Conservation (phyloP, 2,888 invertebrate species). For the Nemapogon koenigi region DNA sequence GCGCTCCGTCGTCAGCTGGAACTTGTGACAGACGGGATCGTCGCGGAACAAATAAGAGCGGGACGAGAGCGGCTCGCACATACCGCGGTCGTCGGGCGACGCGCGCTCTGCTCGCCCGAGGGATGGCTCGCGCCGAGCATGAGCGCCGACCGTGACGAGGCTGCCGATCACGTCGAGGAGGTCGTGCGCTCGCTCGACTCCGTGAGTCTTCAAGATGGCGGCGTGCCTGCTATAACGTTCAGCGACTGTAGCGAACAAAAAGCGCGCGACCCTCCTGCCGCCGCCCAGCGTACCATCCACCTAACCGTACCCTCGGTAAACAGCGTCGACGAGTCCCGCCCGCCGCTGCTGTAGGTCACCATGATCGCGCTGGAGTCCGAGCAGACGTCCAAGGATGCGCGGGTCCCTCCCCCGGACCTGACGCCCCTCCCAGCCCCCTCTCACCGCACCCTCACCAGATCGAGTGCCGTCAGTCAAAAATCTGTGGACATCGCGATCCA, state of each 20-base stretch:
- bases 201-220: constrained; percentile 40
- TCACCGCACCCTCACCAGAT: constrained; percentile 62
- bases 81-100: constrained; percentile 27
- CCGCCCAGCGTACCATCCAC: constrained; percentile 41
- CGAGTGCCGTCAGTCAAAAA: constrained; percentile 68
- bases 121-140: constrained; percentile 56
- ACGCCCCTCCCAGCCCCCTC: constrained; percentile 31
- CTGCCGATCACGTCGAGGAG: constrained; percentile 7
- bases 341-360: constrained; percentile 42
- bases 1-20: constrained; percentile 34
- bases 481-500: constrained; percentile 65
- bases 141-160: constrained; percentile 45
- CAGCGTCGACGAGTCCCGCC: constrained; percentile 47
- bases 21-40: constrained; percentile 38
- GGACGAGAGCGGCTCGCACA: constrained; percentile 32
- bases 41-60: constrained; percentile 35
- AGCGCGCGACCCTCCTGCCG: constrained; percentile 29
- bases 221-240: constrained; percentile 54
- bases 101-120: constrained; percentile 42
- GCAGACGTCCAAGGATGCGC: constrained; percentile 25
- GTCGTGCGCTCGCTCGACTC: constrained; percentile 39
- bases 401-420: constrained; percentile 36
- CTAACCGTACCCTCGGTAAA: constrained; percentile 53
- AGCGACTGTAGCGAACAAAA: constrained; percentile 53
- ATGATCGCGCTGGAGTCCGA: constrained; percentile 58